Evolutionary conservation across 2,797 vertebrate genomes (phyloP).

Genomic region (Orestias chungarensis): DNA sequence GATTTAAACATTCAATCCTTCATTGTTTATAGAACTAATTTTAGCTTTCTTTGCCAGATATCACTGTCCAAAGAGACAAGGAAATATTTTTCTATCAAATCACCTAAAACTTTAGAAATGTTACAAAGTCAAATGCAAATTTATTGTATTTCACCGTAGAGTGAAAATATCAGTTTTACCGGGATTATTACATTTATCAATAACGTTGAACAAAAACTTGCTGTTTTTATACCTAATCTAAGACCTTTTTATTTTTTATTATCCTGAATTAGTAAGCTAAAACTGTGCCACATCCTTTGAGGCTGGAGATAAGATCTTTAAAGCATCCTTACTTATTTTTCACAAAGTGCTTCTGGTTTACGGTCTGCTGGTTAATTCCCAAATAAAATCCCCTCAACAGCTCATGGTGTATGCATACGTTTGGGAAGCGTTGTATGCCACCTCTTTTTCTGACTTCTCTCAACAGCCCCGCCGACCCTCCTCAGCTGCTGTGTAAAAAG

Average conservation of each 20-base stretch:
- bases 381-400: background rate
- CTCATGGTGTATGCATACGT: background rate
- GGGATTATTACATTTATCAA: background rate
- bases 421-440: background rate
- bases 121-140: background rate
- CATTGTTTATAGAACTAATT: background rate
- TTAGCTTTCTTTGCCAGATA: background rate
- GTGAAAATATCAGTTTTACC: background rate
- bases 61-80: background rate
- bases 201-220: background rate
- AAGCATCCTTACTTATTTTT: background rate
- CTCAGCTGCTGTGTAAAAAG: constrained; percentile 39
- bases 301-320: background rate
- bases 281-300: background rate
- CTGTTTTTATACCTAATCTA: background rate
- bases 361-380: too few species aligned
- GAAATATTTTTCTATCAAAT: background rate
- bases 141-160: background rate
- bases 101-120: background rate
- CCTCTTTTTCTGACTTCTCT: constrained; percentile 27
- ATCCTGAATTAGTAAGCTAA: background rate
- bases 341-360: background rate
- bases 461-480: constrained; percentile 53
- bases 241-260: background rate
- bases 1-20: constrained; percentile 21